phyloP scores from a whole-genome alignment of 1,140 invertebrate species.

The Nylanderia fulva region DNA sequence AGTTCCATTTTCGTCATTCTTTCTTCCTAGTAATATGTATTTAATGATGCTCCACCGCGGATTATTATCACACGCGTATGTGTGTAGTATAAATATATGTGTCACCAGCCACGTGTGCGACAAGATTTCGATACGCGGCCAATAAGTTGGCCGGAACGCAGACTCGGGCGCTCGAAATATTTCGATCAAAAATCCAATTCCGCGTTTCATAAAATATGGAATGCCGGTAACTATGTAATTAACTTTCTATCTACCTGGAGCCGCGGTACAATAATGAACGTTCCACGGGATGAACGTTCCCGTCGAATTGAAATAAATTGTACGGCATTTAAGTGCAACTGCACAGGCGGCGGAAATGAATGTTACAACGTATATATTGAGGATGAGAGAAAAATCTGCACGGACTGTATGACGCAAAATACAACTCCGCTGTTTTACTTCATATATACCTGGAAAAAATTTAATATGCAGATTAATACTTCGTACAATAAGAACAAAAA shows the following conservation, averaged over 20 bases:
- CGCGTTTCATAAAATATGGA: slow-evolving; percentile 57
- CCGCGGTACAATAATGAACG: slow-evolving; percentile 45
- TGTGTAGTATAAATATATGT: no score
- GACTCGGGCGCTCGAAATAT: slow-evolving; percentile 13
- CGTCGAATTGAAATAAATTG: slow-evolving; percentile 40
- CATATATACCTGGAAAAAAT: background rate
- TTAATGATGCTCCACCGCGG: background rate
- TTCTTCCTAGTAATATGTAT: background rate
- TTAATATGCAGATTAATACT: slow-evolving; percentile 29
- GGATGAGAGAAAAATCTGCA: background rate
- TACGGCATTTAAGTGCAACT: slow-evolving; percentile 43
- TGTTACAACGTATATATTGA: background rate
- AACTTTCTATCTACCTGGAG: slow-evolving; percentile 39
- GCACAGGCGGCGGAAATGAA: background rate
- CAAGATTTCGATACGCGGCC: slow-evolving; percentile 15
- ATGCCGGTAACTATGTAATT: slow-evolving; percentile 60
- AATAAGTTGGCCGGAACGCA: slow-evolving; percentile 2
- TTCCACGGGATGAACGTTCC: slow-evolving; percentile 22
- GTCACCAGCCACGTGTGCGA: background rate
- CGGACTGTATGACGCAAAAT: background rate
- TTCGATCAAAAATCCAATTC: slow-evolving; percentile 59
- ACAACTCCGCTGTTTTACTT: background rate
- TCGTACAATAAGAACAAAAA: background rate
- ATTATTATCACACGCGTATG: slow-evolving; percentile 19
- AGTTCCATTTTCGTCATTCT: background rate